Evolutionary conservation across 2,888 invertebrate species (phyloP).

Genomic region (Synanthedon myopaeformis): DNA sequence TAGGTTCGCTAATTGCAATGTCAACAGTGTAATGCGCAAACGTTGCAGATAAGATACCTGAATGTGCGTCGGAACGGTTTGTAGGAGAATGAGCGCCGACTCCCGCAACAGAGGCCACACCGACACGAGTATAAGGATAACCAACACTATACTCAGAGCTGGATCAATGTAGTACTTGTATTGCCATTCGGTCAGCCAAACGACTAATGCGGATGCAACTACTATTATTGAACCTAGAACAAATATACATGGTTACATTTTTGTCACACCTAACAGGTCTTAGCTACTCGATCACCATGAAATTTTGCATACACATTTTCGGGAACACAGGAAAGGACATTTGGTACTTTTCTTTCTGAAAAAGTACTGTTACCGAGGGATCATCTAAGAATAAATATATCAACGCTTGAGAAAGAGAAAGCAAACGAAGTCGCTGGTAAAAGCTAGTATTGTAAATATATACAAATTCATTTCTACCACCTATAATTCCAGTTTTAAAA

Average conservation of each 20-base stretch:
- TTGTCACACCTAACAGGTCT: too few species aligned
- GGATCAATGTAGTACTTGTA: conserved; percentile 94
- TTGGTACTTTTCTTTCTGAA: too few species aligned
- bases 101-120: conserved; percentile 94
- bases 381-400: too few species aligned
- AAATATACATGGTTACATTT: conserved; percentile 27
- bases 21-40: too few species aligned
- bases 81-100: conserved; percentile 93
- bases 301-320: too few species aligned
- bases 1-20: too few species aligned
- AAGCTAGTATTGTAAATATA: not conserved
- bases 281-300: too few species aligned
- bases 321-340: too few species aligned
- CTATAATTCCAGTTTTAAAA: not conserved
- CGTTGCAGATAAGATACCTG: conserved; percentile 59
- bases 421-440: too few species aligned
- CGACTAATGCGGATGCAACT: conserved; percentile 83
- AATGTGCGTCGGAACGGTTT: conserved; percentile 98
- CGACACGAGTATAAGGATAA: conserved; percentile 85
- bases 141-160: conserved; percentile 89
- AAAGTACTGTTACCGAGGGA: too few species aligned
- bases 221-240: conserved; percentile 88
- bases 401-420: too few species aligned
- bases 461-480: not conserved
- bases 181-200: conserved; percentile 85